Base-by-base conservation (phyloP, 2,888 invertebrate genomes). In the Subacronicta megacephala region DNA sequence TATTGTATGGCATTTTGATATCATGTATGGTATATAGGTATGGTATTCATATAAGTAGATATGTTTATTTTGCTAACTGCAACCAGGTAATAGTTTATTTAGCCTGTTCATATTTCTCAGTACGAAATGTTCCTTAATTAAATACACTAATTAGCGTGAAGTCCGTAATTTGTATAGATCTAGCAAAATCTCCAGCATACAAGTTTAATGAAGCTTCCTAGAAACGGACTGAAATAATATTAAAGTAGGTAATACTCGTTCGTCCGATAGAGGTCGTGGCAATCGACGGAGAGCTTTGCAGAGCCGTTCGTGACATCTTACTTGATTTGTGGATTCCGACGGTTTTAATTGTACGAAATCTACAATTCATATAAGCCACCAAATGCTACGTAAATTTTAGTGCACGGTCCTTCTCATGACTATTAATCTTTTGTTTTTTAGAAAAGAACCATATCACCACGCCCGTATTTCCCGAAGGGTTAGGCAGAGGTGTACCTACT, bases 261-360 rank as follows among this genome's bases (percentile, higher is more conserved):
- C 13, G 20, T 33, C 43, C 43, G 36, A 38, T 38, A 46, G 44
- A 43, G 71, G 46, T 37, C 56, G 37, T 37, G 20, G 13, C 50
- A 46, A 56, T 49, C 55, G 47, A 33, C 55, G 43, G 52, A 42
- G 56, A 64, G 56, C 62, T 31, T 9, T 44, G 18, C 35, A 53
- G 57, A 77, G 64, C 68, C 64, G 78, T 77, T 78, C 84, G 85
- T 87, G 85, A 85, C 82, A 77, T 72, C 62, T 77, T 74, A 70
- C 72, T 72, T 82, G 75, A 80, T 81, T 80, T 78, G 81, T 76
- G 79, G 85, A 84, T 85, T 82, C 66, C 53, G 47, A 71, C 53
- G 61, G 73, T 75, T 80, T 78, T 75, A 80, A 80, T 81, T 79
- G 77, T 72, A 77, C 58, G 53, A 66, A 72, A 73, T 77, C 73